Percentiles rank a stretch among this genome's conserved stretches.
Conservation (phyloP, 2,797 vertebrate species). For the Cynodonichthys magdalenae region DNA sequence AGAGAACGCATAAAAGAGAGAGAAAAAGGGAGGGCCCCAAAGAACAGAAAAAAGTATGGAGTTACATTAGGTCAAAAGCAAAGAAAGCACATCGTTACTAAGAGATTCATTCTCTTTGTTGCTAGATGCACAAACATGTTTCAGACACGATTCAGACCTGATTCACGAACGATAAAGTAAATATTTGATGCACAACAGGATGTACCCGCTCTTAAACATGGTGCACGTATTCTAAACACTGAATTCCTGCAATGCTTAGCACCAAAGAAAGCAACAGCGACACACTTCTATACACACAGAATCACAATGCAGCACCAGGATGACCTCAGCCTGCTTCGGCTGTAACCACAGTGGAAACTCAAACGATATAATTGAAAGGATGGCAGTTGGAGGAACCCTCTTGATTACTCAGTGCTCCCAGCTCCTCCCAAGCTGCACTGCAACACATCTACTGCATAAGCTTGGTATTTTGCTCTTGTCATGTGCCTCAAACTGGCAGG, state of each 20-base stretch:
- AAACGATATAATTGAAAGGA: conserved; percentile 80
- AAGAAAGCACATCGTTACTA: conserved; percentile 47
- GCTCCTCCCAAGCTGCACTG: conserved; percentile 60
- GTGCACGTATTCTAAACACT: conserved; percentile 42
- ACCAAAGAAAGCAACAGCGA: conserved; percentile 29
- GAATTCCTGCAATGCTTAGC: conserved; percentile 9
- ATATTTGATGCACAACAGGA: conserved; percentile 56
- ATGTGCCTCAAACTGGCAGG: conserved; percentile 35
- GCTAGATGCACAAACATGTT: conserved; percentile 51
- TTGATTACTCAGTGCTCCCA: conserved; percentile 77
- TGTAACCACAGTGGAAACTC: conserved; percentile 72
- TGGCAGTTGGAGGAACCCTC: conserved; percentile 70
- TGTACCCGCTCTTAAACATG: conserved; percentile 44
- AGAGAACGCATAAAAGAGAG: conserved; percentile 4
- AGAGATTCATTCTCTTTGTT: conserved; percentile 32
- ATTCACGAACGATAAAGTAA: conserved; percentile 43
- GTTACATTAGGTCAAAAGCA: conserved; percentile 33
- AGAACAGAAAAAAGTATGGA: conserved; percentile 39
- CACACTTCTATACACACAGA: conserved; percentile 32
- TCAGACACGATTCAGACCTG: conserved; percentile 39
- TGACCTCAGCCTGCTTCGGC: conserved; percentile 67
- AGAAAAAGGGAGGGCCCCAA: conserved; percentile 16
- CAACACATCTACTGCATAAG: conserved; percentile 66
- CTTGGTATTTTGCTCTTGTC: conserved; percentile 46
- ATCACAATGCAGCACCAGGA: conserved; percentile 62